These are phyloP conservation scores for Rhopalosiphum maidis DNA, from an alignment of 1,140 invertebrate genomes.

Conservation along the genomic window DNA sequence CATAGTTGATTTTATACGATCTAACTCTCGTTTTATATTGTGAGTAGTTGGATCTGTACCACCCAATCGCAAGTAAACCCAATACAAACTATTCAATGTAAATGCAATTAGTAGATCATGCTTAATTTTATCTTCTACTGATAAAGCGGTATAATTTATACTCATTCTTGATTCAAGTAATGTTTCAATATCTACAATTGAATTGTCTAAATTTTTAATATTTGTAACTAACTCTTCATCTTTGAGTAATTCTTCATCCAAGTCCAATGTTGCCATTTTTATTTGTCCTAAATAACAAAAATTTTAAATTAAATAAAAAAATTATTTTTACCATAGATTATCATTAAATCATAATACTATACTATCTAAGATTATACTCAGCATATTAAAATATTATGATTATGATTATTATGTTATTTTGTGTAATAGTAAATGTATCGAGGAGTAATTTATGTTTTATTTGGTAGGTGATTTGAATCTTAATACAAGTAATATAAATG, in stretches of 20 bases:
- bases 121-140: conserved; percentile 68
- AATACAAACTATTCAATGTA: conserved; percentile 68
- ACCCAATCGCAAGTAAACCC: conserved; percentile 68
- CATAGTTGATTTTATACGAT: conserved; percentile 68
- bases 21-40: conserved; percentile 64
- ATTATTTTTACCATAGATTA: not conserved
- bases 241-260: conserved; percentile 47
- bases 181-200: conserved; percentile 40
- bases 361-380: not conserved
- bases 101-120: conserved; percentile 69
- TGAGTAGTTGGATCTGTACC: conserved; percentile 65
- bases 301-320: not conserved
- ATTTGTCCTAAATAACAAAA: not conserved
- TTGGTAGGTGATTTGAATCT: too few species aligned
- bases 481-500: too few species aligned
- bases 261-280: conserved; percentile 25
- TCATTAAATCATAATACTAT: too few species aligned
- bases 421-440: too few species aligned
- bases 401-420: too few species aligned
- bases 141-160: conserved; percentile 65
- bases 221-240: conserved; percentile 18
- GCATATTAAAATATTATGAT: too few species aligned
- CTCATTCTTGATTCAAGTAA: conserved; percentile 33
- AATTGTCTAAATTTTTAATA: conserved; percentile 43
- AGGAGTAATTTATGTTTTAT: too few species aligned